Base-by-base conservation (phyloP, 2,888 invertebrate species). In the Enchytraeus crypticus region DNA sequence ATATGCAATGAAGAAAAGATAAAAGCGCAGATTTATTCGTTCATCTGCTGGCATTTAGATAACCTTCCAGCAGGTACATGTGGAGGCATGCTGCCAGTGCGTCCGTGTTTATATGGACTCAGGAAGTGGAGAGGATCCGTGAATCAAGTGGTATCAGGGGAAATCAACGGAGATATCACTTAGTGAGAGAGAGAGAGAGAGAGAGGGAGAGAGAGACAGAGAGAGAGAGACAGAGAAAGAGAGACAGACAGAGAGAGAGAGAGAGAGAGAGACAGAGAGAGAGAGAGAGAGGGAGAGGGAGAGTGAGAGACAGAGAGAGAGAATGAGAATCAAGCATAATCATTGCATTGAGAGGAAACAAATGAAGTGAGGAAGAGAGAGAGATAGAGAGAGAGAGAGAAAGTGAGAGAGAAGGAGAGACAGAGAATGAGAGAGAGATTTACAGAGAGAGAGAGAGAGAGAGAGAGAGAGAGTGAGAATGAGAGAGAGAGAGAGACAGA, bases 261-360 rank as follows among this genome's bases (percentile, higher is more conserved):
- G 43, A 26, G 14, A 53, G 53, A 55, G 47, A 55, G 8, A 47
- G 47, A 55, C 14, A 55, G 14, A 55, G 14, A 54, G 14, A 49
- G 47, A 43, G 30, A 54, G 53, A 32, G 53, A 58, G 47, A 45
- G 49, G 45, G 57, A 61, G 51, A 61, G 51, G 51, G 51, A 58
- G 23, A 58, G 60, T 27, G 23, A 5, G 27, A 51, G 5, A 51
- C 53, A 51, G 5, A 51, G 27, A 51, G 27, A 51, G 27, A 51
- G n/a, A 51, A 8, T 11, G 21, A 49, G 21, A 23, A n/a, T 18
- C 49, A 49, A 11, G 23, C 21, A 23, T 49, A 49, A 11, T 18
- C 49, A 21, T n/a, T 18, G n/a, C 8, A 8, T 11, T 49, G 11
- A 8, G 23, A 49, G 49, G 14, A 49, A 11, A 49, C 14, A 49